Base-by-base conservation (phyloP, 1,140 invertebrate genomes). In the Drosophila nigrodunni region DNA sequence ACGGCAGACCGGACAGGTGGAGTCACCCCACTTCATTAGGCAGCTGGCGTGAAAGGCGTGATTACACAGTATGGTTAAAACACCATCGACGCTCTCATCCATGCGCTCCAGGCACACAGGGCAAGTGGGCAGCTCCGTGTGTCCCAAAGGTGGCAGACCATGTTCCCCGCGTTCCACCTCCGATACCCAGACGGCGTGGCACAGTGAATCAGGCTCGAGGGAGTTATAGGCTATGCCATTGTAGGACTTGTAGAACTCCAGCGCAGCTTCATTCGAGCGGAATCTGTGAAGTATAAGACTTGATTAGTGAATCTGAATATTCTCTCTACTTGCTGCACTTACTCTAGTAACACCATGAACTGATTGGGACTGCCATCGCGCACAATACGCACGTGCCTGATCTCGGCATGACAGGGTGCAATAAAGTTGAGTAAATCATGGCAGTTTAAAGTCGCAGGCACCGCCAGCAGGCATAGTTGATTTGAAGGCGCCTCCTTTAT, bases 71-170 rank as follows among this genome's bases (percentile, higher is more conserved):
- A 99, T 99, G 5, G 98, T 99, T 61, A 99, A 94, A 75, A 99
- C 96, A 3, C 98, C 98, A 93, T 99, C 98, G 1, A 99, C 97
- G 74, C 97, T 98, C 93, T 99, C 98, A 93, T 99, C 98, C 98
- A 98, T 99, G 81, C 98, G 95, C 93, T 99, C 99, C 91, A 98
- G 92, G 79, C 82, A 92, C n/a, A 92, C 91, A 15, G 98, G 97
- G 93, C 99, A 99, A 3, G 97, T 98, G n/a, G 98, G 98, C 60
- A 99, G 93, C 93, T 99, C 99, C 0, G 98, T 98, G 79, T 98
- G 96, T 1, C 96, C 95, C n/a, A 94, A 93, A 0, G 96, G 94
- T 0, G 96, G 95, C 25, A 94, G 93, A n/a, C 94, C 94, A 50
- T 95, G 95, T 15, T 95, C 94, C 44, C 94, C 96, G 57, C 96